Percentiles rank a stretch among this genome's conserved stretches.
Conservation (phyloP, 2,888 invertebrate genomes). For the Xylota sylvarum region DNA sequence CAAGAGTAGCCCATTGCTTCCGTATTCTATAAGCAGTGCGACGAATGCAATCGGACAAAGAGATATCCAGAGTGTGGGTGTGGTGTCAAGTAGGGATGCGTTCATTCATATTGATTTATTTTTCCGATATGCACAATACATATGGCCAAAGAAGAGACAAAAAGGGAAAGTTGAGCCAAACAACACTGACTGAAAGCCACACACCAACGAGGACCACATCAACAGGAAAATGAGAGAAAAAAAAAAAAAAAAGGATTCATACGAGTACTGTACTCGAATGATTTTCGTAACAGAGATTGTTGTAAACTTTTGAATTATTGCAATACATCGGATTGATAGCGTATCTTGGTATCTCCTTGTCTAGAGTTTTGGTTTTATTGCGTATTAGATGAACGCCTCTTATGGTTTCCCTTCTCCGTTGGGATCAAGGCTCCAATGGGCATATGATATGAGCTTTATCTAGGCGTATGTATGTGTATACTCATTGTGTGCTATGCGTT, state of each 20-base stretch:
- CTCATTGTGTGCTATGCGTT: slow-evolving; percentile 25
- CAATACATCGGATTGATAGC: slow-evolving; percentile 69
- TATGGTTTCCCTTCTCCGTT: slow-evolving; percentile 1
- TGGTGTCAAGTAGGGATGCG: slow-evolving; percentile 46
- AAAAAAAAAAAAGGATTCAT: slow-evolving; percentile 42
- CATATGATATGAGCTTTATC: slow-evolving; percentile 58
- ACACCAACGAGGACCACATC: background rate
- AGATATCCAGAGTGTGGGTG: slow-evolving; percentile 14
- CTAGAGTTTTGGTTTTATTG: slow-evolving; percentile 69
- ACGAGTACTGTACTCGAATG: slow-evolving; percentile 40
- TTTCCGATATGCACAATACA: slow-evolving; percentile 34
- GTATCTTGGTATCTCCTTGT: slow-evolving; percentile 63
- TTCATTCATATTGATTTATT: slow-evolving; percentile 64
- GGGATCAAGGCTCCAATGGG: slow-evolving; percentile 61
- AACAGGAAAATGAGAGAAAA: slow-evolving; percentile 23
- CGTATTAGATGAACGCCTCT: slow-evolving; percentile 61
- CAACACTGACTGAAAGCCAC: background rate
- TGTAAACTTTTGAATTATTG: slow-evolving; percentile 76
- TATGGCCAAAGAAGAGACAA: slow-evolving; percentile 26
- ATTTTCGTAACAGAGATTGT: slow-evolving; percentile 54
- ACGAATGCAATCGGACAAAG: slow-evolving; percentile 43
- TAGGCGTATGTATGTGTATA: slow-evolving; percentile 13
- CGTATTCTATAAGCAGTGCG: slow-evolving; percentile 27
- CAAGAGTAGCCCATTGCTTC: slow-evolving; percentile 36
- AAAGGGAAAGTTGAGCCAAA: slow-evolving; percentile 64